Evolutionary conservation across 2,797 vertebrate species (phyloP), one percentile per base, ranked within the genome.

Genomic region (Monodelphis domestica): DNA sequence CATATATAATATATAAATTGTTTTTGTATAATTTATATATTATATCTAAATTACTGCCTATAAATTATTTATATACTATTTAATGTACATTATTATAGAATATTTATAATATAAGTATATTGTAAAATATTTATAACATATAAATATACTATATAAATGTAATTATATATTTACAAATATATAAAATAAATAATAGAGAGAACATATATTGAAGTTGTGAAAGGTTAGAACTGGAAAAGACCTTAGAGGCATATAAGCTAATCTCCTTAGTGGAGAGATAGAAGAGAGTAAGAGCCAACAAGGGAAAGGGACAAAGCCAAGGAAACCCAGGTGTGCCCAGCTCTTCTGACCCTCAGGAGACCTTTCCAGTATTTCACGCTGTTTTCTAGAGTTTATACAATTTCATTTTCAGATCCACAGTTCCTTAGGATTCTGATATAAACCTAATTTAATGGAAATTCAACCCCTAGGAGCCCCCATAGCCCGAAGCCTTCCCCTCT

Each of bases 361-460:
- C 0, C 38, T 50, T 84, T 84, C 7, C 70, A 84, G 45, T 50
- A 84, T 50, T 24, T 78, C 24, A 38, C 2, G 63, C 17, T 45
- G n/a, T 45, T 38, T 70, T 9, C 63, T 78, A 78, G 38, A 78
- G 70, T 78, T 84, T 84, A 78, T 17, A 24, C 59, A 70, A 63
- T 38, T n/a, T n/a, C 33, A 17, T 70, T 51, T 95, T 90, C 84
- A 95, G 95, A 91, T 26, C 53, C 87, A 90, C 88, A 91, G 38
- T 93, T 95, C 91, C 91, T 88, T 96, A 90, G 88, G 59, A 94
- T 53, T 38, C 91, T 94, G 92, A 89, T 89, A 92, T 94, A 95
- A 45, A 88, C 89, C 93, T 57, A 26, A 95, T 91, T 84, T 90
- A 70, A 84, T 50, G 70, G 96, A 91, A 59, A 94, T 33, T 89